These are phyloP conservation scores for Coilia nasus DNA, from an alignment of 2,797 vertebrate species.

Conservation along the genomic window DNA sequence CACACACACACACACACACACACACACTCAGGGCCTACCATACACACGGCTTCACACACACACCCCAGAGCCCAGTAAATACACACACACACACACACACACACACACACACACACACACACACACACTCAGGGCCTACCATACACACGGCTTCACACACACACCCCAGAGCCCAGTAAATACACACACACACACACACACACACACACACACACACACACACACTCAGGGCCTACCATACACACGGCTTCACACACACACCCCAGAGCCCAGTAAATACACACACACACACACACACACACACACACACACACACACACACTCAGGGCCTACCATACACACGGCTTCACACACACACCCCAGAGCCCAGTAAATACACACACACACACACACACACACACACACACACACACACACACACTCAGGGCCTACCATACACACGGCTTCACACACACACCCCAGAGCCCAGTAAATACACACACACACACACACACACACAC, in stretches of 20 bases:
- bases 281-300: too few species aligned
- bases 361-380: background rate
- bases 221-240: constrained; percentile 71
- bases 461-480: background rate
- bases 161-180: background rate
- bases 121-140: background rate
- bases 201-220: too few species aligned
- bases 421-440: constrained; percentile 67
- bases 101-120: too few species aligned
- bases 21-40: constrained; percentile 75
- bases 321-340: background rate
- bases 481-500: too few species aligned
- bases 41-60: constrained; percentile 68
- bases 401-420: too few species aligned
- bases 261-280: constrained; percentile 30
- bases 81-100: too few species aligned
- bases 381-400: constrained; percentile 7
- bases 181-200: constrained; percentile 12
- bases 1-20: too few species aligned
- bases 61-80: constrained; percentile 29
- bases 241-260: constrained; percentile 68
- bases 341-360: constrained; percentile 51
- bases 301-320: too few species aligned
- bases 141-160: constrained; percentile 55
- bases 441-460: constrained; percentile 68